Evolutionary conservation across 2,888 invertebrate species (phyloP).

Genomic region (Mesorhabditis spiculigera): DNA sequence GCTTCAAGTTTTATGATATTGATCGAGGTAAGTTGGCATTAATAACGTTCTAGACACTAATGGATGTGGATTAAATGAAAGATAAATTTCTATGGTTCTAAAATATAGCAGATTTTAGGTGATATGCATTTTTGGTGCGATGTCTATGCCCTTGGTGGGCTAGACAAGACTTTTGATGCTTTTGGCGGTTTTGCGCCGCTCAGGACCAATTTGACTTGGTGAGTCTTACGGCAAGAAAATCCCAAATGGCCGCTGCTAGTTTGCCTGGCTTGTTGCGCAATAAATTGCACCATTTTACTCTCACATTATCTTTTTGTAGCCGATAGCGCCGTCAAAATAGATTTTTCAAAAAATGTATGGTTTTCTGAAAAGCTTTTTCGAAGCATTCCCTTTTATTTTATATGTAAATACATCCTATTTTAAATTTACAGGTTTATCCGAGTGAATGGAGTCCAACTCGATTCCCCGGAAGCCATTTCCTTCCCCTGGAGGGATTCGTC

Average conservation of each 20-base stretch:
- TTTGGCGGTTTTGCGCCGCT: constrained; percentile 35
- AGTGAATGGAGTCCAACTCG: not conserved
- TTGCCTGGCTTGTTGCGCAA: not conserved
- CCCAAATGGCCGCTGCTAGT: not conserved
- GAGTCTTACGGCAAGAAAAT: not conserved
- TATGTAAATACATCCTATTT: not conserved
- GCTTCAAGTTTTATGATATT: constrained; percentile 35
- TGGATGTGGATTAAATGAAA: too few species aligned
- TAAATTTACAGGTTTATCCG: not conserved
- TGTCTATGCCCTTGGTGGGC: constrained; percentile 35
- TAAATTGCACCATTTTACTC: not conserved
- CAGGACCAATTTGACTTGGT: constrained; percentile 34
- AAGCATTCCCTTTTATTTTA: too few species aligned
- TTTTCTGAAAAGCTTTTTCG: too few species aligned
- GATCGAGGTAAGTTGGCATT: constrained; percentile 25
- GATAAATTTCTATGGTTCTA: too few species aligned
- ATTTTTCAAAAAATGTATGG: too few species aligned
- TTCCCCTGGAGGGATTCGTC: not conserved
- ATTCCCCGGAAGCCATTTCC: not conserved
- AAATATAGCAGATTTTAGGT: constrained; percentile 13
- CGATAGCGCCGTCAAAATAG: too few species aligned
- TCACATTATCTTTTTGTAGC: too few species aligned
- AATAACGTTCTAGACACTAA: not conserved
- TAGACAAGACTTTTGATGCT: constrained; percentile 33
- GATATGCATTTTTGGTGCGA: constrained; percentile 43